Base-by-base conservation (phyloP, 2,113 vertebrate species). In the Pelecanus crispus region DNA sequence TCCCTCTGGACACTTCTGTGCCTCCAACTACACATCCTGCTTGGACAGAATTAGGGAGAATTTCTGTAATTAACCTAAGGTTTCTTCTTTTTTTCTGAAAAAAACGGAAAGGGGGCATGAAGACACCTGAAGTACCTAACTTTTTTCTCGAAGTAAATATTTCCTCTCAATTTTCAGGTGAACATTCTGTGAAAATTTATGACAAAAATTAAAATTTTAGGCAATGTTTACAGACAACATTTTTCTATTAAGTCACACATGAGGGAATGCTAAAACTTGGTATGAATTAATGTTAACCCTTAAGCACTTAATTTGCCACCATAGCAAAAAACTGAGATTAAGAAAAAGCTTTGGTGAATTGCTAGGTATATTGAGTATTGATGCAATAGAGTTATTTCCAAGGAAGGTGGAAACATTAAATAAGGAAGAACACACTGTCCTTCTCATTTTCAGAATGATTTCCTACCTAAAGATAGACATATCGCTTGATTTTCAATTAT, bases 401-500 rank as follows among this genome's bases (percentile, higher is more conserved):
- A 67, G 45, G 42, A 86, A 88, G 13, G 22, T 88, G n/a, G 78
- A 79, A 86, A 86, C 21, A 61, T 40, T 58, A 83, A 81, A 78
- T 68, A 94, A 58, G 29, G 53, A 66, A 87, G 72, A 91, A 95
- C 24, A 38, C 17, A 38, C 21, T 72, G 56, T 65, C n/a, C 40
- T 89, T 80, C 66, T 89, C 38, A 92, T 74, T 94, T 95, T 91
- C 50, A 82, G 52, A 91, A 86, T 63, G 2, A 86, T 88, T 83
- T 90, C 56, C 42, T 93, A 88, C 58, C 84, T 88, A 59, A 74
- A 88, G 80, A 93, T 56, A 90, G 65, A 84, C 17, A 12, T 62
- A 94, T 61, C n/a, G 17, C 91, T 87, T 84, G 79, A 94, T 91
- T 98, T 97, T 95, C 91, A 97, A 94, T 94, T 93, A 92, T 80